These are phyloP conservation scores for Podarcis raffonei DNA, from an alignment of 2,113 vertebrate species.

Conservation along the genomic window DNA sequence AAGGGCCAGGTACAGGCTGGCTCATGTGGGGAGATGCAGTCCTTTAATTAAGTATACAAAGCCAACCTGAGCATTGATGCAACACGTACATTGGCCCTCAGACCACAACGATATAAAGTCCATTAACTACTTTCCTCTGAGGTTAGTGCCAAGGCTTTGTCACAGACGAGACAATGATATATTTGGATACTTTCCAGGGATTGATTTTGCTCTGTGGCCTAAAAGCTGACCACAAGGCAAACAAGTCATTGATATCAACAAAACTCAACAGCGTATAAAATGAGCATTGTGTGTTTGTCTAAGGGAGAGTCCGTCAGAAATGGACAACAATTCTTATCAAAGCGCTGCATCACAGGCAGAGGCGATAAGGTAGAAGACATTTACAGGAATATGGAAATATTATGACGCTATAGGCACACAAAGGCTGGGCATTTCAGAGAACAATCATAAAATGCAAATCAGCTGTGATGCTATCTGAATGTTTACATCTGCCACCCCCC, in stretches of 20 bases:
- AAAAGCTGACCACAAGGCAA: background rate
- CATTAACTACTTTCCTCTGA: background rate
- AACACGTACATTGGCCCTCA: no score
- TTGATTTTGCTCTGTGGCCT: background rate
- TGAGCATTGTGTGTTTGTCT: background rate
- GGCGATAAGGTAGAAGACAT: background rate
- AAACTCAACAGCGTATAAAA: background rate
- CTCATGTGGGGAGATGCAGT: no score
- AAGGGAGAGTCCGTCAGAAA: background rate
- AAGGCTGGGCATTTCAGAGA: background rate
- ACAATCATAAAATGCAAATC: background rate
- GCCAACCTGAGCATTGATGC: no score
- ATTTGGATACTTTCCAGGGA: no score
- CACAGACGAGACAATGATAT: background rate
- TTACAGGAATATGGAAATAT: background rate
- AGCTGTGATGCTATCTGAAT: background rate
- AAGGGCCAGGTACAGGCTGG: no score
- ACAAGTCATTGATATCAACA: background rate
- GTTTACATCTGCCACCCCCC: background rate
- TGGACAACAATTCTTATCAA: background rate
- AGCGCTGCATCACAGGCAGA: fast-evolving
- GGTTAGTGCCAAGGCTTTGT: background rate
- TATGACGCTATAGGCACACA: fast-evolving
- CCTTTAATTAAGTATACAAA: no score
- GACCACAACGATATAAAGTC: background rate